Base-by-base conservation (phyloP, 2,113 vertebrate species). In the Tretioscincus oriximinensis region DNA sequence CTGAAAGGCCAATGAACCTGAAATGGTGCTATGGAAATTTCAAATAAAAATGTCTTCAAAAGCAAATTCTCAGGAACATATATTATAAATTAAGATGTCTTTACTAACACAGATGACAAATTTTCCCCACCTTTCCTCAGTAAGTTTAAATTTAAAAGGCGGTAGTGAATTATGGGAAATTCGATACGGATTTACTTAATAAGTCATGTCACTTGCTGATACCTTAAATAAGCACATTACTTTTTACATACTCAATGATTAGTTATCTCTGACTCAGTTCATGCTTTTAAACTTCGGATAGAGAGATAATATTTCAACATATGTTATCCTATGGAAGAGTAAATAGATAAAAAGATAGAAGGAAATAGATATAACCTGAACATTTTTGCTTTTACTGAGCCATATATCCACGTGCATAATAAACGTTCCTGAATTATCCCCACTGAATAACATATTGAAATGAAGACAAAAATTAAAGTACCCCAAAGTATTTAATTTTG, bases 21-120 rank as follows among this genome's bases (percentile, higher is more conserved):
- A 92, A 81, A 87, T 89, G 86, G 35, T 87, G 28, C 21, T 76
- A 49, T 12, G 28, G 49, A 88, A 77, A 16, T 16, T 87, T 26
- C 79, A 81, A 91, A 64, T 14, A 26, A 60, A 6, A 45, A 26
- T n/a, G 49, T 18, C 47, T 85, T 26, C 9, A 80, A 58, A 45
- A 73, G 73, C 71, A 47, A 81, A 74, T 69, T 10, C 51, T 82
- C 77, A 35, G 1, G 2, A 51, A 14, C 7, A 9, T 20, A 58
- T 79, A 11, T 61, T 84, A 84, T 81, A 10, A 81, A 88, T 84
- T 77, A 54, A 2, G 2, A 18, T 0, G n/a, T 8, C 66, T 2
- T 22, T 58, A 58, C 4, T 58, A 58, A 18, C 54, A 58, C 54
- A 3, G 54, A 58, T 12, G 54, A 18, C 54, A 58, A 58, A 14